These are phyloP conservation scores for Nemotelus pantherinus DNA, from an alignment of 2,888 invertebrate species.

Conservation along the genomic window DNA sequence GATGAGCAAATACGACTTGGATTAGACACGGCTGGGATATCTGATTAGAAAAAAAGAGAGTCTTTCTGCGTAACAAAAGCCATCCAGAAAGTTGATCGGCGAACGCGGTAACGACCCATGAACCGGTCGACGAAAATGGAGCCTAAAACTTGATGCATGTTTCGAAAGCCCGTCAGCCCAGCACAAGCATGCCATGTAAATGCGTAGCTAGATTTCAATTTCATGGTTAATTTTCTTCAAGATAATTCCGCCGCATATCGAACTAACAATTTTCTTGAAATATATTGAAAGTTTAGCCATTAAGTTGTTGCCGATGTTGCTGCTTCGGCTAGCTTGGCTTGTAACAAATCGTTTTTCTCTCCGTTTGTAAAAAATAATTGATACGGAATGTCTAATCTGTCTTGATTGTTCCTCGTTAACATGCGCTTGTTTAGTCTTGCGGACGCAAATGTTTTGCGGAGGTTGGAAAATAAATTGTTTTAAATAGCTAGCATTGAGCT, in stretches of 20 bases:
- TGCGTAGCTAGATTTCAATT: slow-evolving; percentile 43
- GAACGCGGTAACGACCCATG: background rate
- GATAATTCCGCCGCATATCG: slow-evolving; percentile 16
- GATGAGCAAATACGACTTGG: slow-evolving; percentile 22
- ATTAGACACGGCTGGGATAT: slow-evolving; percentile 19
- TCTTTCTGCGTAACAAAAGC: slow-evolving; percentile 14
- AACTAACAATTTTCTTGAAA: slow-evolving; percentile 17
- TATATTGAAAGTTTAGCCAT: slow-evolving; percentile 32
- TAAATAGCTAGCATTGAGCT: background rate
- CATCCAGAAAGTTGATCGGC: background rate
- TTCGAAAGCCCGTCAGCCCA: background rate
- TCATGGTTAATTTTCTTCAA: slow-evolving; percentile 43
- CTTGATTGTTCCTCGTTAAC: slow-evolving; percentile 16
- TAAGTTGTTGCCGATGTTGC: background rate
- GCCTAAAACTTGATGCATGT: background rate
- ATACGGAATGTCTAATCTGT: slow-evolving; percentile 21
- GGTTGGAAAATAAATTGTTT: background rate
- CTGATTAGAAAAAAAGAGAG: slow-evolving; percentile 10
- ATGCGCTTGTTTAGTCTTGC: background rate
- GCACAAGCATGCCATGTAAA: slow-evolving; percentile 29
- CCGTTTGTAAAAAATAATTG: background rate
- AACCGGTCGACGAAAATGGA: background rate
- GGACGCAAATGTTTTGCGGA: background rate
- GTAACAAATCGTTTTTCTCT: slow-evolving; percentile 21
- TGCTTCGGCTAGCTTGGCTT: background rate